A percentile compares a stretch with the other conserved stretches of the same genome.
These are phyloP conservation scores for Operophtera brumata DNA, from an alignment of 2,888 invertebrate species.

Conservation along the genomic window DNA sequence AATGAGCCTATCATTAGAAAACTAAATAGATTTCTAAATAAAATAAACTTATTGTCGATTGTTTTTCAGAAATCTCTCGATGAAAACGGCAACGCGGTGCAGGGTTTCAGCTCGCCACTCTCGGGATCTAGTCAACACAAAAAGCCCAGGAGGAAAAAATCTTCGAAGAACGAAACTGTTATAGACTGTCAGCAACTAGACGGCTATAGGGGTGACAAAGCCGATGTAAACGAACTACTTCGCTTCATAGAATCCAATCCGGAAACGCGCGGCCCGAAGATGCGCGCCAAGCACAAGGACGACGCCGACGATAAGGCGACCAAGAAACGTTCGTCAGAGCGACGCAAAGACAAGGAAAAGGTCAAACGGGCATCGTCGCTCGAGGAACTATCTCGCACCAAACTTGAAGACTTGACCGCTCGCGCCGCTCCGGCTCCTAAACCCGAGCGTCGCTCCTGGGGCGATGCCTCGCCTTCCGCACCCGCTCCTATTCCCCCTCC, in stretches of 20 bases:
- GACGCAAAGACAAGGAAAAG: slow-evolving; percentile 69
- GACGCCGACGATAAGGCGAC: slow-evolving; percentile 68
- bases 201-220: slow-evolving; percentile 88
- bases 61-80: slow-evolving; percentile 84
- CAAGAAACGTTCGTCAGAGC: slow-evolving; percentile 77
- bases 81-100: slow-evolving; percentile 90
- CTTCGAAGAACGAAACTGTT: slow-evolving; percentile 80
- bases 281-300: slow-evolving; percentile 66
- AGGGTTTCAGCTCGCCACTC: slow-evolving; percentile 73
- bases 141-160: slow-evolving; percentile 82
- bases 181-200: slow-evolving; percentile 83
- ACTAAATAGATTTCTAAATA: neutral
- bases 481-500: slow-evolving; percentile 37
- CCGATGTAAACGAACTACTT: slow-evolving; percentile 86
- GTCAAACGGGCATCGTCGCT: slow-evolving; percentile 88
- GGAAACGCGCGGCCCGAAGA: slow-evolving; percentile 62
- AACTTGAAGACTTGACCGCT: slow-evolving; percentile 85
- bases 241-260: slow-evolving; percentile 87
- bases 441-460: slow-evolving; percentile 84
- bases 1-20: slow-evolving; percentile 35
- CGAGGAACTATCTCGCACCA: slow-evolving; percentile 89
- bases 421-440: slow-evolving; percentile 56
- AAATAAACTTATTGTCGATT: slow-evolving; percentile 39
- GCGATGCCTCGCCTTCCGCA: slow-evolving; percentile 81
- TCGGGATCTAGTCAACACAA: slow-evolving; percentile 76